Percentiles rank a stretch among this genome's conserved stretches.
phyloP scores from a whole-genome alignment of 2,797 vertebrate species.

The Yasuhikotakia modesta region DNA sequence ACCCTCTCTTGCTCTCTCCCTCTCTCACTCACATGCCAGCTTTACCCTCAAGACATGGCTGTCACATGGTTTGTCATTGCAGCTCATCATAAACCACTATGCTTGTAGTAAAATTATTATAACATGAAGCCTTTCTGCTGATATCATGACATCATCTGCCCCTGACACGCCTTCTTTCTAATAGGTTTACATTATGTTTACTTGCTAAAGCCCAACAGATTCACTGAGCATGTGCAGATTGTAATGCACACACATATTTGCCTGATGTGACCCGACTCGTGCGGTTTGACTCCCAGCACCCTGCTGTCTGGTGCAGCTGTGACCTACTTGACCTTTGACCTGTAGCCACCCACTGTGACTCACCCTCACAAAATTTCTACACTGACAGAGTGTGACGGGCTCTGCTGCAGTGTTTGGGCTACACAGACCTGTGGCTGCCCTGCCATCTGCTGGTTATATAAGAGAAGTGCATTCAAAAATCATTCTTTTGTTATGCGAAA shows the following conservation, averaged over 20 bases:
- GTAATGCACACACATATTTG: constrained; percentile 3
- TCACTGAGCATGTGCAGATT: no score
- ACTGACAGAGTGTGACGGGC: not conserved
- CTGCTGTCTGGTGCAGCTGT: not conserved
- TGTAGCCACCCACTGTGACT: constrained; percentile 3
- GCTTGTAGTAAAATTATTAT: constrained; percentile 9
- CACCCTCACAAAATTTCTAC: not conserved
- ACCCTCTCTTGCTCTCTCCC: not conserved
- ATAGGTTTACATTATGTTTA: not conserved
- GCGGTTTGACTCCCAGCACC: not conserved
- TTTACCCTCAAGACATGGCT: constrained; percentile 24
- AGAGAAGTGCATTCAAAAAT: constrained; percentile 2
- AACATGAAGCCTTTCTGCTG: not conserved
- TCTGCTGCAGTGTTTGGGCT: constrained; percentile 9
- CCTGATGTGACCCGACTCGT: not conserved
- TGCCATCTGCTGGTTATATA: constrained; percentile 51
- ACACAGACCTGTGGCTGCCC: not conserved
- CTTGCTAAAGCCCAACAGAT: no score
- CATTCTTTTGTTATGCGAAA: no score
- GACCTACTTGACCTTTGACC: constrained; percentile 32
- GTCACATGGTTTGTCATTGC: constrained; percentile 30
- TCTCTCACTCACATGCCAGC: constrained; percentile 16
- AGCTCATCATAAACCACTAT: not conserved
- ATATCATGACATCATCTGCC: constrained; percentile 18
- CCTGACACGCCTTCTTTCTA: constrained; percentile 3